Evolutionary conservation across 2,113 vertebrate species (phyloP), one percentile per base, ranked within the genome.

Genomic region (Labrus mixtus): DNA sequence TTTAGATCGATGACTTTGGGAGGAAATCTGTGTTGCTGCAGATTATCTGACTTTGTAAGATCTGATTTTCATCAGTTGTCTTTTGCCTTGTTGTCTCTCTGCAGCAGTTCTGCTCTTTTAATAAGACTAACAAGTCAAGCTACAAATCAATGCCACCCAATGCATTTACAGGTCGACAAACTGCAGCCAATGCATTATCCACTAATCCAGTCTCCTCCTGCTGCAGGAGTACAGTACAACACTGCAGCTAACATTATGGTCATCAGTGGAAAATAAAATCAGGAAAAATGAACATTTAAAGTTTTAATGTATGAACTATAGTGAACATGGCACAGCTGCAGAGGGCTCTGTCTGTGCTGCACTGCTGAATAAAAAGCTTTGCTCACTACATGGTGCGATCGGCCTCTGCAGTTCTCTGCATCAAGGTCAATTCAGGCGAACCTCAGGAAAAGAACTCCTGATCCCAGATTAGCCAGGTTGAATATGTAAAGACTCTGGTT

Each of bases 141-240:
- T 81, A 39, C 75, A 48, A 81, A 89, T 86, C 78, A 45, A 83
- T 79, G 73, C 73, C 74, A 85, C 76, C 55, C 59, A 72, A 65
- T 81, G 73, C 79, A 88, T 74, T 73, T 70, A 83, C 66, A 50
- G 8, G 54, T 64, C 43, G 33, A 29, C 22, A 82, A 83, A 88
- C 51, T 73, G 84, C 79, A 79, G 64, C 55, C 22, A 19, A 22
- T 58, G 78, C 76, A 87, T 79, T 79, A 87, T 65, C 71, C 45
- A 79, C 70, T 80, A 81, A 78, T 78, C 78, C 79, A 72, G 73
- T 67, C 68, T 71, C 67, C 72, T 63, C 45, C 36, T 41, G 62
- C 29, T n/a, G 55, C 78, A 12, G n/a, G 19, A 54, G 67, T 29
- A 75, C 56, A 74, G 16, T 45, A 25, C 54, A 11, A 10, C 39